Percentiles rank a stretch among this genome's conserved stretches.
phyloP scores from a whole-genome alignment of 2,113 vertebrate species.

The Tylochromis polylepis region DNA sequence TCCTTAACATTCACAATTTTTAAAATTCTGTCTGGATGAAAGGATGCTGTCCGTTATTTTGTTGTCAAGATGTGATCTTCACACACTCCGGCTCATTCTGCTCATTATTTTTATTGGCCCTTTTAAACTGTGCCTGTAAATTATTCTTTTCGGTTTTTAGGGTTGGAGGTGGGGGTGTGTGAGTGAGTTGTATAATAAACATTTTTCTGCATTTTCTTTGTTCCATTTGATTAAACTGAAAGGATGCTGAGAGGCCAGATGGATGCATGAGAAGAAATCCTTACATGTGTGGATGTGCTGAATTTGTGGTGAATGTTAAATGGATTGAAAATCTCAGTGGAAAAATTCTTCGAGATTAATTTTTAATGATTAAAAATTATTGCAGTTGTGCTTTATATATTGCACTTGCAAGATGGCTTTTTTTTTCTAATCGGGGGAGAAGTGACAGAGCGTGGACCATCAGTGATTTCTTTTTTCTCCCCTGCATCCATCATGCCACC shows the following conservation, averaged over 20 bases:
- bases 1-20: neutral
- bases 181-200: neutral
- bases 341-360: neutral
- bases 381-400: neutral
- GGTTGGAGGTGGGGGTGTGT: neutral
- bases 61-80: neutral
- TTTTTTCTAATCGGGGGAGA: neutral
- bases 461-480: neutral
- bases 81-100: neutral
- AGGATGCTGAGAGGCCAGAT: neutral
- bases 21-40: neutral
- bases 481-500: neutral
- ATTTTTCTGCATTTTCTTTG: neutral
- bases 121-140: neutral
- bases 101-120: neutral
- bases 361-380: conserved; percentile 9
- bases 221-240: neutral
- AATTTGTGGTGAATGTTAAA: neutral
- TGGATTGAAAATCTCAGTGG: neutral
- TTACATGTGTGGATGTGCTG: neutral
- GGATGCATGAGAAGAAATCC: neutral
- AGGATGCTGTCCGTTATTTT: neutral
- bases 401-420: neutral
- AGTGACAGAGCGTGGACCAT: neutral
- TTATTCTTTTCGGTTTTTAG: neutral